phyloP scores from a whole-genome alignment of 2,113 vertebrate genomes.

The Alectura lathami region DNA sequence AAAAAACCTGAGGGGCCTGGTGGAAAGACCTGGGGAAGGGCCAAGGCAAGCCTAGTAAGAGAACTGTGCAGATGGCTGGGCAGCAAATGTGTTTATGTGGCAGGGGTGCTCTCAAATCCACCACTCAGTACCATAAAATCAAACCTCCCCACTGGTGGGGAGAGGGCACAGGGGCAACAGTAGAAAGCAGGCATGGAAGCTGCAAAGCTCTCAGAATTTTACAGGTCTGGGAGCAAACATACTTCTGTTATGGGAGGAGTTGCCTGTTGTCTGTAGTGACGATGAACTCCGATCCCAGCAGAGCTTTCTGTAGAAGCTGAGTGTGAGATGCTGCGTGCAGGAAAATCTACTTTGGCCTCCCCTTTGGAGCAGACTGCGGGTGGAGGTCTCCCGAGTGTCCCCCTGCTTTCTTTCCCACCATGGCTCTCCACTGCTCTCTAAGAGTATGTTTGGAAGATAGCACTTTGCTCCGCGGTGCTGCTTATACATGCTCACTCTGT shows the following conservation, averaged over 20 bases:
- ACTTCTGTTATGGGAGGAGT: not conserved
- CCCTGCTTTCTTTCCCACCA: not conserved
- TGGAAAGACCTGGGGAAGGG: not conserved
- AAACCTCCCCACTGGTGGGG: not conserved
- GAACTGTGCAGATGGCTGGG: not conserved
- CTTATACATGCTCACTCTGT: conserved; percentile 51
- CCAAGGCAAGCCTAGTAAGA: not conserved
- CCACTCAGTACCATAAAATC: not conserved
- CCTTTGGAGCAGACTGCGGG: accelerated
- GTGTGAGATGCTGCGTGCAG: not conserved
- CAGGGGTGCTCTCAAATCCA: not conserved
- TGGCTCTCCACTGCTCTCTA: not conserved
- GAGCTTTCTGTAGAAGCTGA: not conserved
- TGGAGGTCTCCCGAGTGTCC: not conserved
- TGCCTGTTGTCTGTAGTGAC: not conserved
- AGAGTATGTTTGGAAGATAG: conserved; percentile 47
- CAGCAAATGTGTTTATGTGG: not conserved
- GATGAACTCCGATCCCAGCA: not conserved
- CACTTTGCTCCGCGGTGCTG: not conserved
- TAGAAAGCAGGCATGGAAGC: not conserved
- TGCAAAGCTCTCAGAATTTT: not conserved
- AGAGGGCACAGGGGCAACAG: not conserved
- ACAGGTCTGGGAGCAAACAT: not conserved
- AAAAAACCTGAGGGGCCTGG: not conserved
- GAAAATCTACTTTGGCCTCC: not conserved